Evolutionary conservation across 2,888 invertebrate species (phyloP).

Genomic region (Noctua fimbriata): DNA sequence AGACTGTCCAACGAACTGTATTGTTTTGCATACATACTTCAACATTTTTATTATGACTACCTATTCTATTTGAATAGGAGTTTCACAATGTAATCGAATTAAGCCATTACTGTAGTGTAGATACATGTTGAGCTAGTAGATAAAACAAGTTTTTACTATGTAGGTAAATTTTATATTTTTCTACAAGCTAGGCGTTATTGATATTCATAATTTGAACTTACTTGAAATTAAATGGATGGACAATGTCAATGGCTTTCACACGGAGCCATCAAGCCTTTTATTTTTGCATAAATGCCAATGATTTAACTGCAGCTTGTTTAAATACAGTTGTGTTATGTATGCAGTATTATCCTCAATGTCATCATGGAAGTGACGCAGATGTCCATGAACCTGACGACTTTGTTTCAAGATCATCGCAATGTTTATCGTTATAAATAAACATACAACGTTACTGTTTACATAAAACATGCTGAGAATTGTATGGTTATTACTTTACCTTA

Average conservation of each 20-base stretch:
- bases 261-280: neutral
- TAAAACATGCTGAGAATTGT: neutral
- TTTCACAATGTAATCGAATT: conserved; percentile 37
- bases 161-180: neutral
- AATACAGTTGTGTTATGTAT: conserved; percentile 9
- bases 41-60: conserved; percentile 38
- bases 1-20: conserved; percentile 23
- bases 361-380: conserved; percentile 51
- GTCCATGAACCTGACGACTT: conserved; percentile 61
- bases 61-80: conserved; percentile 17
- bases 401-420: conserved; percentile 54
- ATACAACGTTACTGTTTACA: neutral
- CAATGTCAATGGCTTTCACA: neutral
- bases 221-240: neutral
- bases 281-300: neutral
- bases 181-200: neutral
- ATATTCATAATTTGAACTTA: neutral
- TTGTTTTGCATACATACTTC: conserved; percentile 53
- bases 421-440: conserved; percentile 36
- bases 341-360: conserved; percentile 56
- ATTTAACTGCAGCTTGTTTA: conserved; percentile 17
- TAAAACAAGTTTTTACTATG: neutral
- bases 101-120: conserved; percentile 15
- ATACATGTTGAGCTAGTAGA: conserved; percentile 8
- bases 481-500: neutral